Percentiles rank a stretch among this genome's conserved stretches.
Conservation (phyloP, 2,113 vertebrate genomes). For the Sinocyclocheilus anophthalmus region DNA sequence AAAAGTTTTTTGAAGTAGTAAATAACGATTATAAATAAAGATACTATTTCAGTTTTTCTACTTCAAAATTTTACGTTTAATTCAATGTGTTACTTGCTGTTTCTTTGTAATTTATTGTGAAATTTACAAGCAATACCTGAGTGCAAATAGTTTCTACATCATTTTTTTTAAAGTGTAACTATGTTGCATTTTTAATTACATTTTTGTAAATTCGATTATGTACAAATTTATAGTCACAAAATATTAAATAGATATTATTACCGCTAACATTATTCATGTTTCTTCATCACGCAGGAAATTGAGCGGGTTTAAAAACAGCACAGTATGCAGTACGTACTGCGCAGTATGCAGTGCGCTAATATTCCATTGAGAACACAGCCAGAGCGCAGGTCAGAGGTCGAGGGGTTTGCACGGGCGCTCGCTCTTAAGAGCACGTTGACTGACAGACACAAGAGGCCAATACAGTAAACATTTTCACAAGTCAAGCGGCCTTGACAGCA, state of each 20-base stretch:
- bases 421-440: slow-evolving; percentile 32
- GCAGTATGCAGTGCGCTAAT: neutral
- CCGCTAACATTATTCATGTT: neutral
- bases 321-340: neutral
- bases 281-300: neutral
- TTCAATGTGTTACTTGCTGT: neutral
- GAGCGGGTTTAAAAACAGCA: neutral
- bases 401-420: slow-evolving; percentile 13
- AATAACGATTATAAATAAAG: no score
- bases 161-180: no score
- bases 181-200: neutral
- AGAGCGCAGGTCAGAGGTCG: slow-evolving; percentile 42
- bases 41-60: no score
- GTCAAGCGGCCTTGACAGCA: slow-evolving; percentile 44
- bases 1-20: no score
- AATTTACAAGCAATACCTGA: neutral
- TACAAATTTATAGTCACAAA: neutral
- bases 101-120: neutral
- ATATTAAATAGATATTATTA: neutral
- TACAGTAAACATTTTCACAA: slow-evolving; percentile 59
- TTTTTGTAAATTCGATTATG: neutral
- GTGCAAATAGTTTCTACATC: neutral
- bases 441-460: slow-evolving; percentile 53
- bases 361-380: neutral
- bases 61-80: no score